Conservation (phyloP, 2,888 invertebrate species). For the Ornithoptera priamus region DNA sequence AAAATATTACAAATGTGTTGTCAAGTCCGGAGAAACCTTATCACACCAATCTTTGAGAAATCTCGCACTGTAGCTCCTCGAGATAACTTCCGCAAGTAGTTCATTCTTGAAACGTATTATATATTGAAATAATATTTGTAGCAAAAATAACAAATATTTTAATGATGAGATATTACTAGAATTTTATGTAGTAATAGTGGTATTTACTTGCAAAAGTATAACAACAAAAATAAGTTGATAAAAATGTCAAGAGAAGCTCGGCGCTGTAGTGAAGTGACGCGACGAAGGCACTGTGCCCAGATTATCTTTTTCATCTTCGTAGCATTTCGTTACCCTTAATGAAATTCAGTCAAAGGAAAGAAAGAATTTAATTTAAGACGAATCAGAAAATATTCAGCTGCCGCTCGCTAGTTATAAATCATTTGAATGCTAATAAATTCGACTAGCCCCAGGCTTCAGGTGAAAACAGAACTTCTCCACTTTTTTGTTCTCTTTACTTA, state of each 20-base stretch:
- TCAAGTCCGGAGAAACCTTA: no score
- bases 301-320: slow-evolving; percentile 73
- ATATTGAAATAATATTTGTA: no score
- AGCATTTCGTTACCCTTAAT: slow-evolving; percentile 75
- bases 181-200: not conserved
- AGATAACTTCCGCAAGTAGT: no score
- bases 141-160: not conserved
- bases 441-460: slow-evolving; percentile 71
- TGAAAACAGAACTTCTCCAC: slow-evolving; percentile 68
- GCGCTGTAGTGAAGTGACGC: slow-evolving; percentile 11
- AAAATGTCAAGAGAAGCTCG: slow-evolving; percentile 22
- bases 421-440: slow-evolving; percentile 81
- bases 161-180: not conserved
- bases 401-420: slow-evolving; percentile 79
- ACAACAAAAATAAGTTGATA: slow-evolving; percentile 28
- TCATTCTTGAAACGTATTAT: no score
- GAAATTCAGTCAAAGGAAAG: slow-evolving; percentile 78
- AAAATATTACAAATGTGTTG: no score
- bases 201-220: slow-evolving; percentile 1
- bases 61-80: no score
- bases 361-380: slow-evolving; percentile 79
- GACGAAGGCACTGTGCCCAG: slow-evolving; percentile 42
- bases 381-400: slow-evolving; percentile 79
- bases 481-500: slow-evolving; percentile 43
- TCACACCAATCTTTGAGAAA: no score